Evolutionary conservation across 2,888 invertebrate genomes (phyloP).

Genomic region (Diabrotica balteata): DNA sequence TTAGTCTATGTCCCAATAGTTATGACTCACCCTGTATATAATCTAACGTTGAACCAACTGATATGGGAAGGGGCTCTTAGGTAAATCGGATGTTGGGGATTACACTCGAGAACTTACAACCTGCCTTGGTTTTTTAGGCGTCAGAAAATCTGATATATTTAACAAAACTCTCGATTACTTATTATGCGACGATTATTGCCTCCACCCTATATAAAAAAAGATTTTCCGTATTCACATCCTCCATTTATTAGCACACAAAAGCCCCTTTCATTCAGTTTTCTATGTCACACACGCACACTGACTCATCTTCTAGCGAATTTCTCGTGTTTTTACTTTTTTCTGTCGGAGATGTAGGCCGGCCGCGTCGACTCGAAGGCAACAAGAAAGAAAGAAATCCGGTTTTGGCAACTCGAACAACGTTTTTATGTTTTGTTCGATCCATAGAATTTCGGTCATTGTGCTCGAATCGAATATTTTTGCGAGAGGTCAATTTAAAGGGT

Average conservation of each 20-base stretch:
- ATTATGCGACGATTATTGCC: too few species aligned
- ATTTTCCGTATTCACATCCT: not conserved
- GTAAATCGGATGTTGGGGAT: too few species aligned
- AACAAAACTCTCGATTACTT: too few species aligned
- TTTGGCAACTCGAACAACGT: not conserved
- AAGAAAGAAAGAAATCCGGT: conserved; percentile 4
- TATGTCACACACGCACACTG: conserved; percentile 20
- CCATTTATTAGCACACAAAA: conserved; percentile 13
- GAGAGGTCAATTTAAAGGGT: not conserved
- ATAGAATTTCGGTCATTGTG: conserved; percentile 6
- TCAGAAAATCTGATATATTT: too few species aligned
- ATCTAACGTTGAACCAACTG: too few species aligned
- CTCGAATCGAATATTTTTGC: conserved; percentile 5
- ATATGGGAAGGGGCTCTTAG: too few species aligned
- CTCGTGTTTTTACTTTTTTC: conserved; percentile 14
- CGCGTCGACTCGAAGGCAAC: not conserved
- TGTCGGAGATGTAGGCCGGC: conserved; percentile 6
- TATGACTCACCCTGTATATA: too few species aligned
- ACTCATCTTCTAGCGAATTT: conserved; percentile 25
- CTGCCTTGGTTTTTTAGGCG: too few species aligned
- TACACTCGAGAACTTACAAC: too few species aligned
- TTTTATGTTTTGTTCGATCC: too few species aligned
- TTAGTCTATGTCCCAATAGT: too few species aligned
- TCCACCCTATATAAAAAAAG: too few species aligned
- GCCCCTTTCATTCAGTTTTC: conserved; percentile 21